Evolutionary conservation across 1,140 invertebrate species (phyloP), one percentile per base, ranked within the genome.

Genomic region (Drosophila equinoxialis): DNA sequence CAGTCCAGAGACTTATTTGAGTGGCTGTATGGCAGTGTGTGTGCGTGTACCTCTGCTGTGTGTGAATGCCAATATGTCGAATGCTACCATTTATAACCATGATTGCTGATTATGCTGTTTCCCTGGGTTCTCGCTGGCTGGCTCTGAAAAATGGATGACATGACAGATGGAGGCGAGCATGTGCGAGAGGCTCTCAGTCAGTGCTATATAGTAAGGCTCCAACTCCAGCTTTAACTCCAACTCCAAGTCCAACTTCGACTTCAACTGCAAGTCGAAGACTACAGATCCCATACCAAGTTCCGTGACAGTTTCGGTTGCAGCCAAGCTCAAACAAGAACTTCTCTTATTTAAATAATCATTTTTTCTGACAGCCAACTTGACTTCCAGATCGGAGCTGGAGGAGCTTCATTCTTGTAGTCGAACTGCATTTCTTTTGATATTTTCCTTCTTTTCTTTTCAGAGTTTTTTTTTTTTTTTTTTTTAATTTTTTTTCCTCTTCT

Each of bases 281-380:
- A 55, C 37, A 74, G 51, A 74, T 61, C 64, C 63, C 81, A 71
- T 65, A 69, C 63, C 72, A 68, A 65, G 71, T 62, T 73, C 84
- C 82, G 81, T 83, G 84, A 90, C 89, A 91, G 81, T 86, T 61
- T 86, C 82, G 71, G 81, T 90, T 91, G 85, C 82, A 83, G 79
- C 71, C 68, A 65, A 60, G 77, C 82, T 77, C 82, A 74, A 82
- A 77, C 71, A 74, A 90, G 74, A 76, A 77, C 82, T 51, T 51
- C 45, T 90, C 79, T 86, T 90, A 91, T 91, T 91, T 91, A 91
- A 91, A 91, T 91, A 91, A 91, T 91, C 90, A 91, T 91, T 91
- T 91, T 90, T 91, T 91, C 72, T 91, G 90, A 91, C 90, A 91
- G 83, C 79, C 85, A 90, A 91, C 85, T 91, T 91, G 90, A 91